Evolutionary conservation across 30 jellyfish, hydroid and myxozoan species (phyloP).

Genomic region (Chironex yamaguchii): DNA sequence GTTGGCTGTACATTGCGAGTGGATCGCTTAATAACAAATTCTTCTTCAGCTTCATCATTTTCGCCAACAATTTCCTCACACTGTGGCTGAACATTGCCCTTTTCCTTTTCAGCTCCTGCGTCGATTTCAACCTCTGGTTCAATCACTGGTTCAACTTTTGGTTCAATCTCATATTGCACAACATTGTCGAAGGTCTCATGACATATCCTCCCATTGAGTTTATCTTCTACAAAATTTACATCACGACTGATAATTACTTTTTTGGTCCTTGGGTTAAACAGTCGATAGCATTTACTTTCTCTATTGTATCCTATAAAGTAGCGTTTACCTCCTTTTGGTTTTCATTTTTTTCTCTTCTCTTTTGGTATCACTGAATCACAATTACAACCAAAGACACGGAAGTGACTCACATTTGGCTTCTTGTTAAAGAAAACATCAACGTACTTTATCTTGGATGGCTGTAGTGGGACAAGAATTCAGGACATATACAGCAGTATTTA

Average conservation of each 20-base stretch:
- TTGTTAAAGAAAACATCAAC: background rate
- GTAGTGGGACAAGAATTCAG: background rate
- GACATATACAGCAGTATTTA: background rate
- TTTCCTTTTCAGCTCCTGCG: too few species aligned
- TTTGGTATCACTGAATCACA: background rate
- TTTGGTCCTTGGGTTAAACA: background rate
- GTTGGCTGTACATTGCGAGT: background rate
- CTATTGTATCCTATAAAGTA: background rate
- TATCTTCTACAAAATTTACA: background rate
- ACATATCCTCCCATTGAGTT: background rate
- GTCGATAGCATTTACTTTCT: background rate
- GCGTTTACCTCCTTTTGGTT: background rate
- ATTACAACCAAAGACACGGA: background rate
- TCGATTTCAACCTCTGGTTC: too few species aligned
- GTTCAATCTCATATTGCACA: background rate
- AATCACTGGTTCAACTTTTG: too few species aligned
- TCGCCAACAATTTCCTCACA: too few species aligned
- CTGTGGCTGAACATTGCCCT: too few species aligned
- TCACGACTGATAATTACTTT: background rate
- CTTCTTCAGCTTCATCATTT: background rate
- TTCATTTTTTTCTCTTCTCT: background rate
- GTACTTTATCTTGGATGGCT: background rate
- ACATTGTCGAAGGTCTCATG: background rate
- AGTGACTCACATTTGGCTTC: background rate
- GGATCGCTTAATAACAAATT: background rate